These are phyloP conservation scores for Labroides dimidiatus DNA, from an alignment of 2,797 vertebrate genomes.

Conservation along the genomic window DNA sequence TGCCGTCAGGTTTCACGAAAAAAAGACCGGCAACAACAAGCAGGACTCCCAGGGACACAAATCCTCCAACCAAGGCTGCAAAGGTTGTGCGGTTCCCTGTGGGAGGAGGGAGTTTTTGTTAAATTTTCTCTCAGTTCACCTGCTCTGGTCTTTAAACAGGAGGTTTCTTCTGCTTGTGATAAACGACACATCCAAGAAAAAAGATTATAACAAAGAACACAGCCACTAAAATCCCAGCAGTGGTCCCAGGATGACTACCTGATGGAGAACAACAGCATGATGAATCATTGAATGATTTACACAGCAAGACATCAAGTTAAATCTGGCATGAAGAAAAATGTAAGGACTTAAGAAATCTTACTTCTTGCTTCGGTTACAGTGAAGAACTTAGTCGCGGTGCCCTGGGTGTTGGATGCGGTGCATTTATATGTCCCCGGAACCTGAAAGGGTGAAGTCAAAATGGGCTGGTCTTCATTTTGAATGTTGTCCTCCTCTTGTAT, in stretches of 20 bases:
- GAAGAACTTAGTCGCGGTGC: constrained; percentile 58
- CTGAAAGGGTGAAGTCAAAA: constrained; percentile 6
- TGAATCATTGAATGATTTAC: constrained; percentile 24
- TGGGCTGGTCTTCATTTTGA: background rate
- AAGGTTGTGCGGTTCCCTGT: constrained; percentile 61
- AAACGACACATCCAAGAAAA: constrained; percentile 42
- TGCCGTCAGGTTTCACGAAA: constrained; percentile 36
- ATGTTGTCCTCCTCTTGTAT: background rate
- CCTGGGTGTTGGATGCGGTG: constrained; percentile 52
- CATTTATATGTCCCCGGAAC: constrained; percentile 71
- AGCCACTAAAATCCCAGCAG: constrained; percentile 62
- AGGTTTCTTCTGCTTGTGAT: constrained; percentile 41
- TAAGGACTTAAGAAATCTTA: constrained; percentile 42
- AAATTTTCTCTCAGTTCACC: constrained; percentile 37
- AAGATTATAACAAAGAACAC: constrained; percentile 43
- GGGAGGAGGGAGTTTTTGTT: constrained; percentile 59
- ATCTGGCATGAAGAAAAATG: background rate
- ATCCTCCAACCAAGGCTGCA: constrained; percentile 37
- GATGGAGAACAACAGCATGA: constrained; percentile 46
- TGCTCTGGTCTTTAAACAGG: constrained; percentile 6
- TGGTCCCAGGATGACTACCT: constrained; percentile 55
- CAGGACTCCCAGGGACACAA: constrained; percentile 10
- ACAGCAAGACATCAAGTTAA: background rate
- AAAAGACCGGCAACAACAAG: background rate
- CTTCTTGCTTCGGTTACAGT: constrained; percentile 45